Evolutionary conservation across 2,113 vertebrate species (phyloP).

Genomic region (Accipiter virgatus): DNA sequence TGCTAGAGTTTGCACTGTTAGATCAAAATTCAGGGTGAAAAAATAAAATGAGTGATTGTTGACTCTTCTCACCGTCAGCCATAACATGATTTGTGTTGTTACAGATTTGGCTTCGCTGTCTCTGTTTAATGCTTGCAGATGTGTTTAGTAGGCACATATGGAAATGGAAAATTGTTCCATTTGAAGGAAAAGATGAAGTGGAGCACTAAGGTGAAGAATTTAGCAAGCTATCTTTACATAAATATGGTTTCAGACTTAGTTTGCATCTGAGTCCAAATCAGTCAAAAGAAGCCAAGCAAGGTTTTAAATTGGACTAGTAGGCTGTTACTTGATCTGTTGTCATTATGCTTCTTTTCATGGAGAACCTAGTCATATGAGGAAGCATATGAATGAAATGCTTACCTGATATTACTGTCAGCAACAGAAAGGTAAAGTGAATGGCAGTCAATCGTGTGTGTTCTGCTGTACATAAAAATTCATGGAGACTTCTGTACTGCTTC

Average conservation of each 20-base stretch:
- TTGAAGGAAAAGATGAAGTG: neutral
- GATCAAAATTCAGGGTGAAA: neutral
- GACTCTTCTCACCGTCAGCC: neutral
- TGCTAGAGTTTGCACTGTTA: neutral
- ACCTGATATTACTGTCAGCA: neutral
- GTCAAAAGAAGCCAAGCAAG: neutral
- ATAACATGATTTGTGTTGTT: neutral
- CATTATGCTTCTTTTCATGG: neutral
- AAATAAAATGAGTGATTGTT: neutral
- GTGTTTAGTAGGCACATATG: neutral
- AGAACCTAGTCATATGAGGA: neutral
- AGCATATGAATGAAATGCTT: neutral
- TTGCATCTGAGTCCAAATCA: neutral
- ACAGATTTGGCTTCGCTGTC: neutral
- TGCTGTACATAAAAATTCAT: neutral
- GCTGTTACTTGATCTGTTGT: neutral
- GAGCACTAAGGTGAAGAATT: neutral
- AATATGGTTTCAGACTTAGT: neutral
- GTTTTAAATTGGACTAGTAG: neutral
- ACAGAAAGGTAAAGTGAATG: neutral
- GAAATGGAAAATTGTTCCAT: neutral
- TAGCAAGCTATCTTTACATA: neutral
- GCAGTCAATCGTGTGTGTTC: neutral
- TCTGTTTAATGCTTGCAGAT: neutral
- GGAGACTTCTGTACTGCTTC: neutral